phyloP scores from a whole-genome alignment of 2,113 vertebrate species.

The Oxyruncus cristatus region DNA sequence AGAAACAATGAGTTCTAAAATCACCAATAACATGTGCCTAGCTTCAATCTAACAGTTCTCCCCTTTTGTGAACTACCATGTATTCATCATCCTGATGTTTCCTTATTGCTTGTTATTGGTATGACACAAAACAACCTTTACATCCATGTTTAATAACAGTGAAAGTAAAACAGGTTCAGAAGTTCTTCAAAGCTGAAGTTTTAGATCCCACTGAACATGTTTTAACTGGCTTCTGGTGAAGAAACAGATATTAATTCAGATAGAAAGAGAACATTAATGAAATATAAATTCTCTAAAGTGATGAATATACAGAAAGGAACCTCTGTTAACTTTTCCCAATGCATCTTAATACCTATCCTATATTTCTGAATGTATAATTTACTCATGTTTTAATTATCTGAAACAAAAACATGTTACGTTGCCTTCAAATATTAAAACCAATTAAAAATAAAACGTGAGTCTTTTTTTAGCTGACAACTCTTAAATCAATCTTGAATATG shows the following conservation, averaged over 20 bases:
- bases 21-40: background rate
- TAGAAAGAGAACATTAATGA: background rate
- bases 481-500: background rate
- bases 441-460: background rate
- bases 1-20: background rate
- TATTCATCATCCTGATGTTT: background rate
- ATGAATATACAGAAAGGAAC: background rate
- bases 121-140: background rate
- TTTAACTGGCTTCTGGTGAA: background rate
- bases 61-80: background rate
- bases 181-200: background rate
- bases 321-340: background rate
- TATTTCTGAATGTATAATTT: background rate
- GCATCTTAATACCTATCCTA: background rate
- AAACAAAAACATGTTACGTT: background rate
- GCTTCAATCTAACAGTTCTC: background rate
- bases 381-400: background rate
- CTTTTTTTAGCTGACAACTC: background rate
- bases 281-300: background rate
- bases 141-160: background rate
- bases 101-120: background rate
- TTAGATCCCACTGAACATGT: background rate
- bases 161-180: background rate
- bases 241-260: background rate
- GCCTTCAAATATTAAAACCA: background rate